Evolutionary conservation across 2,888 invertebrate species (phyloP).

Genomic region (Stenoptilia bipunctidactyla): DNA sequence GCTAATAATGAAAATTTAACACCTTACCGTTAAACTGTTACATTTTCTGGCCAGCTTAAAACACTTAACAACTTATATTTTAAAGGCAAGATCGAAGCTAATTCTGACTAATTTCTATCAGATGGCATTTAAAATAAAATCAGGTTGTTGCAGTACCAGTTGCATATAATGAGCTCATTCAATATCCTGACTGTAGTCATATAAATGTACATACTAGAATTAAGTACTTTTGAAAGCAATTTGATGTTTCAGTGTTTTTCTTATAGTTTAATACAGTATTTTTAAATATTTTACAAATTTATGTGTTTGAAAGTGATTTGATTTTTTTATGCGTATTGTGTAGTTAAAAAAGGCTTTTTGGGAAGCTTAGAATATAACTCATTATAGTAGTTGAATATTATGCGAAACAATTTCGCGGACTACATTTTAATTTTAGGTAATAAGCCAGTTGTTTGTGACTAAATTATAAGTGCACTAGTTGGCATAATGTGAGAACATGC

Average conservation of each 20-base stretch:
- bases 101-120: conserved; percentile 25
- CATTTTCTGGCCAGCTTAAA: too few relatives aligned
- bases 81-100: too few relatives aligned
- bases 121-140: conserved; percentile 28
- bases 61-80: too few relatives aligned
- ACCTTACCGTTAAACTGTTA: too few relatives aligned
- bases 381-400: conserved; percentile 22
- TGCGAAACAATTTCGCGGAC: conserved; percentile 16
- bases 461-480: conserved; percentile 27
- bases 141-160: background rate
- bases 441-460: conserved; percentile 19
- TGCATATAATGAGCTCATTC: conserved; percentile 56
- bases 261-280: conserved; percentile 53
- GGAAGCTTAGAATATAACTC: conserved; percentile 32
- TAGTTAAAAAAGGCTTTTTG: conserved; percentile 42
- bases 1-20: too few relatives aligned
- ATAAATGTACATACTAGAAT: conserved; percentile 53
- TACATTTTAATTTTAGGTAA: conserved; percentile 20
- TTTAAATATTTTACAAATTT: conserved; percentile 47
- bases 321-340: conserved; percentile 44
- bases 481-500: conserved; percentile 18
- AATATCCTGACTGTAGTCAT: conserved; percentile 51
- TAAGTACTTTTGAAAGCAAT: conserved; percentile 43
- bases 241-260: conserved; percentile 40
- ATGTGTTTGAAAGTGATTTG: conserved; percentile 38